phyloP scores from a whole-genome alignment of 2,888 invertebrate species.

The Acheta domesticus region DNA sequence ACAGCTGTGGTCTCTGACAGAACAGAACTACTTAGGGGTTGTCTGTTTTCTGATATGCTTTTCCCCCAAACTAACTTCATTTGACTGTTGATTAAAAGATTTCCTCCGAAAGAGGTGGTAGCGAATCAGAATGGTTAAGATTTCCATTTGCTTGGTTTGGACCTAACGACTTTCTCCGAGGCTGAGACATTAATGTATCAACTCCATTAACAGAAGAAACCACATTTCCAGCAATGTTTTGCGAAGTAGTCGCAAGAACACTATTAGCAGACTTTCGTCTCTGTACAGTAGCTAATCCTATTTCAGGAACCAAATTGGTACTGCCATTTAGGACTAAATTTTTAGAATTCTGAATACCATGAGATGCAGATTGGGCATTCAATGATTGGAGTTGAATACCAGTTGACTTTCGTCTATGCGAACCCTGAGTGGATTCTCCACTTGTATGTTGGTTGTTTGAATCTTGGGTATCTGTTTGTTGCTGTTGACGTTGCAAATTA shows the following conservation, averaged over 20 bases:
- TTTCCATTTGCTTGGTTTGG: constrained; percentile 25
- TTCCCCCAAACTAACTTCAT: not conserved
- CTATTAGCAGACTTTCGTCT: constrained; percentile 27
- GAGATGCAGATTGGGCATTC: not conserved
- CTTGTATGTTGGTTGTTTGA: not conserved
- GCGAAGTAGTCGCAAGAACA: not conserved
- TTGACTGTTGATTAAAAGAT: constrained; percentile 35
- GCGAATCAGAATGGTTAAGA: constrained; percentile 31
- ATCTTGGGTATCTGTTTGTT: not conserved
- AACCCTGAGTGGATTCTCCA: not conserved
- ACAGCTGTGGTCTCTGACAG: not conserved
- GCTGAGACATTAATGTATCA: constrained; percentile 22
- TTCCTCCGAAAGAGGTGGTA: constrained; percentile 34
- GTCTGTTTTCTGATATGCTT: constrained; percentile 4
- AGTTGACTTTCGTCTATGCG: not conserved
- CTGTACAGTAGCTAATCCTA: constrained; percentile 21
- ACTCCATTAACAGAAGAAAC: constrained; percentile 18
- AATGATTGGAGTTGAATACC: not conserved
- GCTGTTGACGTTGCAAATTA: not conserved
- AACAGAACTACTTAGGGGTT: not conserved
- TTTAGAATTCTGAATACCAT: not conserved
- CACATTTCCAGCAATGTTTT: not conserved
- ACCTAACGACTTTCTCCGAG: constrained; percentile 26
- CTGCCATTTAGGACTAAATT: not conserved
- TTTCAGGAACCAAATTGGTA: not conserved